Evolutionary conservation across 1,140 invertebrate genomes (phyloP).

Genomic region (Neodiprion lecontei): DNA sequence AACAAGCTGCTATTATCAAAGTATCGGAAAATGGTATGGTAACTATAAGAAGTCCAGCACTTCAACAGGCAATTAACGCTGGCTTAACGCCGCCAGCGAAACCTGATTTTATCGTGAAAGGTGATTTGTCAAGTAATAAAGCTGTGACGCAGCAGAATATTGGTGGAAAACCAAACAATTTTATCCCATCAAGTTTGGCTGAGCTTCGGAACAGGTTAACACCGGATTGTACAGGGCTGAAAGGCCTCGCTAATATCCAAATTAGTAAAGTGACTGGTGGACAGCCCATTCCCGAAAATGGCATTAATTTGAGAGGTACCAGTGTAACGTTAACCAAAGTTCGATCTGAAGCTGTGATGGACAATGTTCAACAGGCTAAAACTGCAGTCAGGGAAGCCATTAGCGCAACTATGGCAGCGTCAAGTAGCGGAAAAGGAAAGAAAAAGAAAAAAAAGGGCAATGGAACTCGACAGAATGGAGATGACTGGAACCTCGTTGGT

Average conservation of each 20-base stretch:
- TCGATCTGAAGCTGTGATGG: conserved; percentile 31
- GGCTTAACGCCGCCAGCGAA: conserved; percentile 54
- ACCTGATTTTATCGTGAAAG: conserved; percentile 57
- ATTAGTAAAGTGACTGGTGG: conserved; percentile 59
- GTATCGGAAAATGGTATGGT: conserved; percentile 78
- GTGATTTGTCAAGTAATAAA: conserved; percentile 35
- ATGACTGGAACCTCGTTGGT: conserved; percentile 67
- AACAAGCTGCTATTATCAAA: conserved; percentile 72
- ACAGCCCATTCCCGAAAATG: conserved; percentile 57
- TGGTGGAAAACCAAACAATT: conserved; percentile 35
- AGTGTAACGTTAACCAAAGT: conserved; percentile 59
- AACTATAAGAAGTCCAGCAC: conserved; percentile 76
- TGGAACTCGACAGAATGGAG: conserved; percentile 50
- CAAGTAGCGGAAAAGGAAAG: conserved; percentile 49
- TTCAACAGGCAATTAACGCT: conserved; percentile 61
- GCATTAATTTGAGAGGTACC: conserved; percentile 57
- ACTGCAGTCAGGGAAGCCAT: conserved; percentile 42
- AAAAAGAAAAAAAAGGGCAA: conserved; percentile 63
- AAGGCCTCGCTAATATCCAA: conserved; percentile 55
- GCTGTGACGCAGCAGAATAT: conserved; percentile 16
- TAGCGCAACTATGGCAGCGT: conserved; percentile 37
- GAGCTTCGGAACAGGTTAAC: conserved; percentile 47
- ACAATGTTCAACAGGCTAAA: conserved; percentile 35
- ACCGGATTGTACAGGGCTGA: conserved; percentile 46
- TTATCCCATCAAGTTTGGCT: conserved; percentile 47